phyloP scores from a whole-genome alignment of 2,797 vertebrate genomes.

The Pempheris klunzingeri region DNA sequence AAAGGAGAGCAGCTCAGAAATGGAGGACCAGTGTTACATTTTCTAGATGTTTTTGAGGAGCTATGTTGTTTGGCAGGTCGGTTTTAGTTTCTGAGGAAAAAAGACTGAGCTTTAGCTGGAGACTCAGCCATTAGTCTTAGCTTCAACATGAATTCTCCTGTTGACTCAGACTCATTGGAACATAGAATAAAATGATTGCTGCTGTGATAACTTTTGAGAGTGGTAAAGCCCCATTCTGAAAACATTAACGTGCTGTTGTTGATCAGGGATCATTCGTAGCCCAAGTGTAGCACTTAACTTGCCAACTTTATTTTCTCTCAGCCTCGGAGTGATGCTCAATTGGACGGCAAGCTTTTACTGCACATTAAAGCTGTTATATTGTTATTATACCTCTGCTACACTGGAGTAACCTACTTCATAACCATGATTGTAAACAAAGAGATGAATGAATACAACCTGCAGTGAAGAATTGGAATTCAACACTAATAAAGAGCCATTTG shows the following conservation, averaged over 20 bases:
- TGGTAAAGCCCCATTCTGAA: not conserved
- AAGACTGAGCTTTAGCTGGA: too few species aligned
- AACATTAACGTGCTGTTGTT: slow-evolving; percentile 15
- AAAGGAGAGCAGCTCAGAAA: not conserved
- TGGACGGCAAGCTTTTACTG: not conserved
- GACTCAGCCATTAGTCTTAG: too few species aligned
- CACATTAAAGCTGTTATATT: slow-evolving; percentile 5
- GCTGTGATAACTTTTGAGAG: not conserved
- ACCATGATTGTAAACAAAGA: slow-evolving; percentile 4
- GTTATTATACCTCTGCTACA: slow-evolving; percentile 33
- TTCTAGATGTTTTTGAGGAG: not conserved
- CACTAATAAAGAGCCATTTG: slow-evolving; percentile 27
- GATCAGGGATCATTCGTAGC: slow-evolving; percentile 13
- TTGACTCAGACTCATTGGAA: not conserved
- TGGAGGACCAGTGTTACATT: too few species aligned
- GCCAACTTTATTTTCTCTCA: slow-evolving; percentile 3
- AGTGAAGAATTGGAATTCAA: slow-evolving; percentile 34
- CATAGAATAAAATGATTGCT: not conserved
- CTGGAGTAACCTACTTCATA: slow-evolving; percentile 27
- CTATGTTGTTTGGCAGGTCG: not conserved
- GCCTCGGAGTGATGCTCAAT: slow-evolving; percentile 12
- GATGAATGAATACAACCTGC: slow-evolving; percentile 44
- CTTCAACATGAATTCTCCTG: not conserved
- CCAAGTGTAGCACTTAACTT: slow-evolving; percentile 1
- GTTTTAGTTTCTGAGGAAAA: not conserved